Evolutionary conservation across 2,113 vertebrate species (phyloP), one percentile per base, ranked within the genome.

Genomic region (Excalfactoria chinensis): DNA sequence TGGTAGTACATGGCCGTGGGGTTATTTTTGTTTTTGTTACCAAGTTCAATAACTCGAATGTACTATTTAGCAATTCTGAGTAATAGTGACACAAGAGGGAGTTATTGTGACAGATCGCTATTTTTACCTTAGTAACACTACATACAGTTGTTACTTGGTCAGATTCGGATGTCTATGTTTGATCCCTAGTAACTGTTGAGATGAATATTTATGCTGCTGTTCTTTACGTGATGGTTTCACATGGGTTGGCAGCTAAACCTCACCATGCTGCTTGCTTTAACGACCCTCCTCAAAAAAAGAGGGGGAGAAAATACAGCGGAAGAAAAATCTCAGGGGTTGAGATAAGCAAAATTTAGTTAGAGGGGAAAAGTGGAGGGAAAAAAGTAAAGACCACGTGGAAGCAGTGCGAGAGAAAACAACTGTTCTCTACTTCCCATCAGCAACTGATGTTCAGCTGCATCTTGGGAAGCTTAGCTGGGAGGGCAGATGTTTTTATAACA

Each of bases 1-100:
- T 44, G 1, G 1, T 63, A 63, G 2, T 25, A 25, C 53, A 6
- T 49, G 23, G 0, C 2, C 0, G 21, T 21, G n/a, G n/a, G n/a
- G 37, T 10, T 11, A 21, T 46, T 20, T 46, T 20, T 17, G 37
- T 40, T 40, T 15, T 3, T 49, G 6, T 58, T 86, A 35, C 18
- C 11, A 2, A 41, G 6, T 37, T 77, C 21, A 28, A 14, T 85
- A 48, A n/a, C 67, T 63, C 20, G 9, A 68, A 4, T 2, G 0
- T 72, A 18, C 44, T 69, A 7, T 46, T 58, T 2, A 41, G 34
- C 35, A 56, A n/a, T 75, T 85, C 4, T 44, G 40, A 13, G 48
- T 35, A 69, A 73, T 90, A 70, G 19, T 4, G 20, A 62, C 30
- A n/a, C 4, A 62, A 20, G n/a, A 63, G 23, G 19, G 22, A 14